A percentile compares a stretch with the other conserved stretches of the same genome.
Conservation (phyloP, 2,113 vertebrate species). For the Capra hircus region DNA sequence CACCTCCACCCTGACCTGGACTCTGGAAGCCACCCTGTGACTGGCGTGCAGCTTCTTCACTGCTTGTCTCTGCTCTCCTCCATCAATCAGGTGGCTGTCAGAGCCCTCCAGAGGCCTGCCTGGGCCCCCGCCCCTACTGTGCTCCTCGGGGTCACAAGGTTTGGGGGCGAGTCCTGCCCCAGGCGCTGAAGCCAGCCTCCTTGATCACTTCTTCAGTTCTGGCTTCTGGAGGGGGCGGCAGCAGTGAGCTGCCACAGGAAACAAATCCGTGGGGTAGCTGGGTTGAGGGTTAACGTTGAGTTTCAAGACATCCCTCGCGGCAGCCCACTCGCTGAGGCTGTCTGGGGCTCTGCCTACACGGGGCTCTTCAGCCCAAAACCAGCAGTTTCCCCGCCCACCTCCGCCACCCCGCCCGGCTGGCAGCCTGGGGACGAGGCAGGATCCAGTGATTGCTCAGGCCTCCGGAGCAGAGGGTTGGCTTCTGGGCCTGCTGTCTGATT, state of each 20-base stretch:
- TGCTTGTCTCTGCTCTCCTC: not conserved
- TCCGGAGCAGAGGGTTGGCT: not conserved
- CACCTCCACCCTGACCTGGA: not conserved
- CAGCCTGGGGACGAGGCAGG: not conserved
- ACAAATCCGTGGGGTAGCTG: not conserved
- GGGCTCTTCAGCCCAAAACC: not conserved
- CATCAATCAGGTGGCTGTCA: not conserved
- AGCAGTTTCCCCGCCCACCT: not conserved
- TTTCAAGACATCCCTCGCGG: not conserved
- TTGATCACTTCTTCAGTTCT: not conserved
- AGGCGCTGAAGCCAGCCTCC: not conserved
- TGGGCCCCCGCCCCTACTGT: not conserved
- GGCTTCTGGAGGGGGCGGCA: not conserved
- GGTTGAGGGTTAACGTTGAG: not conserved
- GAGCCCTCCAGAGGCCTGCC: not conserved
- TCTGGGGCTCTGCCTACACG: constrained; percentile 35
- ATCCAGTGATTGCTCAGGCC: not conserved
- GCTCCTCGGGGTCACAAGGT: not conserved
- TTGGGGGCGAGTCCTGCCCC: too few relatives aligned
- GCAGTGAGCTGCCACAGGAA: not conserved
- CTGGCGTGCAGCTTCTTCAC: not conserved
- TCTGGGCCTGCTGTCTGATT: not conserved
- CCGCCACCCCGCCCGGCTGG: not conserved
- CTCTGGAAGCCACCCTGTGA: not conserved
- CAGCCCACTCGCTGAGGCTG: not conserved